phyloP scores from a whole-genome alignment of 53 echinoderm and acorn worm genomes.

The Luidia sarsii region DNA sequence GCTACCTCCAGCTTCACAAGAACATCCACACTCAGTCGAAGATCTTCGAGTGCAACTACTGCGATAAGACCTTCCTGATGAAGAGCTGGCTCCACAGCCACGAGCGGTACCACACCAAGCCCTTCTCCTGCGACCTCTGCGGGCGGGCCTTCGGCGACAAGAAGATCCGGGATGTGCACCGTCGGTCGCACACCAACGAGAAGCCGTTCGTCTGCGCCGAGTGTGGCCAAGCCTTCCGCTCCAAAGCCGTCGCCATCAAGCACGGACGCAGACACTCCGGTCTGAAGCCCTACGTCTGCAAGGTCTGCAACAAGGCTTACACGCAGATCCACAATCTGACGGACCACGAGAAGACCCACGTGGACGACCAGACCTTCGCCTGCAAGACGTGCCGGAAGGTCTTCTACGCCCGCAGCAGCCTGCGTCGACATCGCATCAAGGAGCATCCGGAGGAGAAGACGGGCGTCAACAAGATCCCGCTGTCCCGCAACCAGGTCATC shows the following conservation, averaged over 20 bases:
- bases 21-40: constrained; percentile 52
- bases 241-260: constrained; percentile 43
- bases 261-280: constrained; percentile 42
- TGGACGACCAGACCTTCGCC: constrained; percentile 44
- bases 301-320: constrained; percentile 44
- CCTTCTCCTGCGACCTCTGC: constrained; percentile 46
- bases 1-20: constrained; percentile 44
- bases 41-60: constrained; percentile 56
- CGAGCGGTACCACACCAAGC: constrained; percentile 48
- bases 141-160: constrained; percentile 47
- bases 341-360: constrained; percentile 45
- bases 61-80: constrained; percentile 59
- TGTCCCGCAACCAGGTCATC: constrained; percentile 45
- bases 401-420: constrained; percentile 45
- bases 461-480: constrained; percentile 40
- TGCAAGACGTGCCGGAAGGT: constrained; percentile 48
- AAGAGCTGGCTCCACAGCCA: constrained; percentile 52
- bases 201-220: constrained; percentile 39
- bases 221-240: constrained; percentile 49
- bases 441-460: constrained; percentile 44
- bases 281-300: constrained; percentile 44
- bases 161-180: constrained; percentile 48
- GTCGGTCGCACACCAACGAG: constrained; percentile 43
- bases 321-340: constrained; percentile 45
- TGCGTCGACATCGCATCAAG: constrained; percentile 33